phyloP scores from a whole-genome alignment of 2,888 invertebrate genomes.

The Cabera pusaria region DNA sequence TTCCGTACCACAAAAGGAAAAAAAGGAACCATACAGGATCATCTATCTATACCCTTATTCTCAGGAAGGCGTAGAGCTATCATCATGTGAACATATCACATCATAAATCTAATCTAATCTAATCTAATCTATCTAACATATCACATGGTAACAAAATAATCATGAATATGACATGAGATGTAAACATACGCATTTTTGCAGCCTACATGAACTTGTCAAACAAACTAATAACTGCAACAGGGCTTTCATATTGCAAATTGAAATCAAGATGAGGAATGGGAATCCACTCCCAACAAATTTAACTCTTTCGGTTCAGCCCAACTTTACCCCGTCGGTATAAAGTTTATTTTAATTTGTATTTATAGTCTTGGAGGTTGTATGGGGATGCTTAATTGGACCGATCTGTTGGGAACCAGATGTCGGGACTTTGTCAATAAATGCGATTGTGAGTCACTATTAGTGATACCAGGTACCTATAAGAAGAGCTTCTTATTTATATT shows the following conservation, averaged over 20 bases:
- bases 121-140: too few relatives aligned
- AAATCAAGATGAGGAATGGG: constrained; percentile 42
- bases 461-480: constrained; percentile 16
- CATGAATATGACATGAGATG: too few relatives aligned
- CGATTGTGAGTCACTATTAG: constrained; percentile 46
- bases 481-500: too few relatives aligned
- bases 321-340: constrained; percentile 26
- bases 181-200: too few relatives aligned
- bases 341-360: constrained; percentile 29
- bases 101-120: too few relatives aligned
- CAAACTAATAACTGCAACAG: constrained; percentile 33
- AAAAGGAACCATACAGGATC: too few relatives aligned
- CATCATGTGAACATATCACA: too few relatives aligned
- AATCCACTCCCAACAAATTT: constrained; percentile 23
- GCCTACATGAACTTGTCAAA: constrained; percentile 6
- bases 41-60: too few relatives aligned
- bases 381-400: constrained; percentile 58
- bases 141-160: too few relatives aligned
- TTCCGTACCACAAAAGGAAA: too few relatives aligned
- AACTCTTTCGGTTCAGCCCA: constrained; percentile 6
- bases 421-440: constrained; percentile 61
- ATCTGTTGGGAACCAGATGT: constrained; percentile 57
- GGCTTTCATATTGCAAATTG: constrained; percentile 52
- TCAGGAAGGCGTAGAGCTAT: too few relatives aligned
- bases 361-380: constrained; percentile 27